phyloP scores from a whole-genome alignment of 2,888 invertebrate genomes.

The Scaptomyza cyrtandrae region DNA sequence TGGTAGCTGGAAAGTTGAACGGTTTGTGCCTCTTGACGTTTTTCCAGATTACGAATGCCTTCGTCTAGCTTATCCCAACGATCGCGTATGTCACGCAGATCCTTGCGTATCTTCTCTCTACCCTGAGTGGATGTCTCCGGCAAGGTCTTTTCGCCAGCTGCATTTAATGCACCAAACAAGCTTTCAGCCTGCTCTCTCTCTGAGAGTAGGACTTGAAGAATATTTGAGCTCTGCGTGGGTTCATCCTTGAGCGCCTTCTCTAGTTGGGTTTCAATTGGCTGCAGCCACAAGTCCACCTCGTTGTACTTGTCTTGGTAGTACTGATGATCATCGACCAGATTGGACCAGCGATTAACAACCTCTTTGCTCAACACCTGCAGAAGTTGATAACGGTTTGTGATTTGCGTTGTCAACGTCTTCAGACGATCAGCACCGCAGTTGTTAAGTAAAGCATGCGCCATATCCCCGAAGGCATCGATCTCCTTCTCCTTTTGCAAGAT shows the following conservation, averaged over 20 bases:
- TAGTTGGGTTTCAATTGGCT: conserved; percentile 90
- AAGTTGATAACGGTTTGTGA: conserved; percentile 94
- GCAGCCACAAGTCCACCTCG: conserved; percentile 91
- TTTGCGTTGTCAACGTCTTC: conserved; percentile 94
- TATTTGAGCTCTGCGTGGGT: conserved; percentile 88
- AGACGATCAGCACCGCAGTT: conserved; percentile 93
- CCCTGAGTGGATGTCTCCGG: conserved; percentile 97
- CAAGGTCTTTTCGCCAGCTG: conserved; percentile 94
- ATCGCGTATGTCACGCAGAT: conserved; percentile 91
- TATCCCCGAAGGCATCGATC: conserved; percentile 94
- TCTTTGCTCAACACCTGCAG: conserved; percentile 93
- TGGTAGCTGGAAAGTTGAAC: conserved; percentile 94
- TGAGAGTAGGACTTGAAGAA: conserved; percentile 89
- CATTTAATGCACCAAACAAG: conserved; percentile 89
- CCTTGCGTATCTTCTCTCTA: conserved; percentile 94
- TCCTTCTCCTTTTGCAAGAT: conserved; percentile 92
- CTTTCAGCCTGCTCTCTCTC: conserved; percentile 94
- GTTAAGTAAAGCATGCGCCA: conserved; percentile 93
- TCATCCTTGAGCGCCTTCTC: conserved; percentile 87
- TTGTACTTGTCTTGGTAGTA: conserved; percentile 90
- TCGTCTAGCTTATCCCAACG: conserved; percentile 95
- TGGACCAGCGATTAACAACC: conserved; percentile 93
- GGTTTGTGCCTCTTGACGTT: conserved; percentile 92
- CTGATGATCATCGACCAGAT: conserved; percentile 92
- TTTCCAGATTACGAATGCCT: conserved; percentile 93